Base-by-base conservation (phyloP, 2,113 vertebrate genomes). In the Takifugu bimaculatus region DNA sequence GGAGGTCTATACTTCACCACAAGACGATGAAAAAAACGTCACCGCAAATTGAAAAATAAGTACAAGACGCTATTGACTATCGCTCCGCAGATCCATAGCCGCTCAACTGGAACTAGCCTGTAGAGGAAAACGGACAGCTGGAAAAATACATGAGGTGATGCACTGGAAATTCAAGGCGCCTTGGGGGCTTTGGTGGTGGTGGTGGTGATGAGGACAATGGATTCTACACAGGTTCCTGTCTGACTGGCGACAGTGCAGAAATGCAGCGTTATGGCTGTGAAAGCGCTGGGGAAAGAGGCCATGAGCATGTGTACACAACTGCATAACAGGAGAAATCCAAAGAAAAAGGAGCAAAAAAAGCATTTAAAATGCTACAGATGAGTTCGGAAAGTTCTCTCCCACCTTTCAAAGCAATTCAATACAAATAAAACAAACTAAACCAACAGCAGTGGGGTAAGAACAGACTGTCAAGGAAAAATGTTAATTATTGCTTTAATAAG, bases 1-100 rank as follows among this genome's bases (percentile, higher is more conserved):
- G 25, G 25, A 72, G 65, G 51, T 75, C 54, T 28, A 3, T 3
- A 29, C 60, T 20, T 48, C 54, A 85, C 79, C 74, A 13, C 26
- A 65, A 68, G 70, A 39, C 59, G 68, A 25, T 57, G 68, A 75
- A 74, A 73, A 72, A 68, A 43, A 50, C 54, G 62, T 65, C 68
- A 80, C 82, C 78, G 39, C 75, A 70, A 63, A 79, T 25, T 73
- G 60, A 75, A 57, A 75, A 49, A 39, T 39, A 39, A 39, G 56
- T 79, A 75, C 80, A 63, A 66, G 74, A 79, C 11, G 50, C 58
- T 74, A 81, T 63, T 51, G 82, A 85, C 63, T 63, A 32, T 61
- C n/a, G 29, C 60, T 53, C 39, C 48, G 45, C 20, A 50, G 72
- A 88, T 83, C 78, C 60, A 83, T 82, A 79, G 72, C 61, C 56